Percentiles rank a stretch among this genome's conserved stretches.
phyloP scores from a whole-genome alignment of 2,797 vertebrate species.

The Myoxocephalus aenaeus region DNA sequence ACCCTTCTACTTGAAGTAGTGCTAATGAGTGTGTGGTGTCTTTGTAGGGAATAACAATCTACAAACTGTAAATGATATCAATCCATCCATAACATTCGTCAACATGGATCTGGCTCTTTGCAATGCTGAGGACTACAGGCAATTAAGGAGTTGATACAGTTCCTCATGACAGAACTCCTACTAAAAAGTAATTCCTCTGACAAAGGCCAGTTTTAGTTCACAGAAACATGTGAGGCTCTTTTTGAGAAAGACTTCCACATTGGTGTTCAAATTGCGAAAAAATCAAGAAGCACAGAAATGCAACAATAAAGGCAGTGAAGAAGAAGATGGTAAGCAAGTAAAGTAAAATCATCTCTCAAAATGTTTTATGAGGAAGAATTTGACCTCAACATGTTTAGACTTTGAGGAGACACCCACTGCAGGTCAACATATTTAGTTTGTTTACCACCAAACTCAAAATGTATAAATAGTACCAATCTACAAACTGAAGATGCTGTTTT shows the following conservation, averaged over 20 bases:
- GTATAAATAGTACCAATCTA: background rate
- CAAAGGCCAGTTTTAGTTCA: background rate
- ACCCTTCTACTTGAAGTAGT: background rate
- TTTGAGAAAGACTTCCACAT: background rate
- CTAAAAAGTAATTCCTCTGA: background rate
- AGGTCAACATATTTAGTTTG: conserved; percentile 3
- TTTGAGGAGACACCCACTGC: background rate
- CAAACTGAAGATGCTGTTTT: background rate
- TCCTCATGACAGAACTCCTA: background rate
- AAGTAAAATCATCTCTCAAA: background rate
- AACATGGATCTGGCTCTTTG: background rate
- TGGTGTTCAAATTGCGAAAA: background rate
- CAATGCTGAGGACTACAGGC: background rate
- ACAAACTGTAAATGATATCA: background rate
- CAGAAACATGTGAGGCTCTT: background rate
- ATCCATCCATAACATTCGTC: background rate
- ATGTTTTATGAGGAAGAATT: conserved; percentile 7
- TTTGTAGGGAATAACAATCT: conserved; percentile 15
- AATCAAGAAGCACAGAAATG: background rate
- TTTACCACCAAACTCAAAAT: background rate
- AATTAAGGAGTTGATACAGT: background rate
- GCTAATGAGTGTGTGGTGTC: background rate
- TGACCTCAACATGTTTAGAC: background rate
- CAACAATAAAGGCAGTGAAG: background rate
- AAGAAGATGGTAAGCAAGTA: background rate